Base-by-base conservation (phyloP, 2,888 invertebrate genomes). In the Drosophila anomalata region DNA sequence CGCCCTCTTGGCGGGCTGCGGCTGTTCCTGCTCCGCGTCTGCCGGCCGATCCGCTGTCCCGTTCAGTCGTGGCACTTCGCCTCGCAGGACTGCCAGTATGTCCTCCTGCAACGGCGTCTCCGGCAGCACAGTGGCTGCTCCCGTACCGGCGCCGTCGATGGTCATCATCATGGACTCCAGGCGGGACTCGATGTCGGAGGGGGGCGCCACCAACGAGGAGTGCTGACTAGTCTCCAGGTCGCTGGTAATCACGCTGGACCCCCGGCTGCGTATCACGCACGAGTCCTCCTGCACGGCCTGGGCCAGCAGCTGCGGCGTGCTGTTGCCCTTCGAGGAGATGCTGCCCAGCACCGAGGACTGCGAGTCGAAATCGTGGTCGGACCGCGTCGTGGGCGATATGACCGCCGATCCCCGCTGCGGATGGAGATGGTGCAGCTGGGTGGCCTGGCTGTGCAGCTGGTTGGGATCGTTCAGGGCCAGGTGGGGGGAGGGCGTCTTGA, bases 401-500 rank as follows among this genome's bases (percentile, higher is more conserved):
- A 90, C 85, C 5, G 83, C 81, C n/a, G 83, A 67, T 2, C 89
- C 88, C 1, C 84, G 78, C 31, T 62, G 69, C 26, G 24, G 29
- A 46, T n/a, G 72, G 29, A 9, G 56, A 50, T 17, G 42, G 3
- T 52, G 63, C 53, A 17, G 57, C 22, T 33, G 44, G 2, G 7
- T 55, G 41, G 41, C 17, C 41, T 42, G 41, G 11, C 9, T 20
- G 41, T 59, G 67, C 7, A 63, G 77, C 5, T 61, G 71, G 11
- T 14, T 44, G 63, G 7, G 68, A 72, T 81, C 76, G 29, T 71
- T 86, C 3, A 90, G 55, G 1, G 87, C 85, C 48, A 90, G 60
- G 50, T 92, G 89, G 42, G 94, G 94, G 17, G 94, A 94, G 54
- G 91, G 90, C 22, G 90, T 91, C 73, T 91, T 91, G 55, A 91